phyloP scores from a whole-genome alignment of 1,140 invertebrate species.

The Scaptomyza pallida region DNA sequence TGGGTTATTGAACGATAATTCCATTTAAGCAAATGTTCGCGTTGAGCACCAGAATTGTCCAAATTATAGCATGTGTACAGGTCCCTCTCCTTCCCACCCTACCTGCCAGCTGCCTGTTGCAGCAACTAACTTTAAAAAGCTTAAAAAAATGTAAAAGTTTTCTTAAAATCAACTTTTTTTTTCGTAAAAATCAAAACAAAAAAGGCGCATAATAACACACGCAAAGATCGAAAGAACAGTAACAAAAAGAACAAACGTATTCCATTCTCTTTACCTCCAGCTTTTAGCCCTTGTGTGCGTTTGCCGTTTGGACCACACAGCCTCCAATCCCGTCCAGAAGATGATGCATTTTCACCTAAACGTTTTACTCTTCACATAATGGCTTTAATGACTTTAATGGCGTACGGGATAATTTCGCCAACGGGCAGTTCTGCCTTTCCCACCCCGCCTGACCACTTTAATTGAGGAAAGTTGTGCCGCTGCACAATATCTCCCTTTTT shows the following conservation, averaged over 20 bases:
- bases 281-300: conserved; percentile 31
- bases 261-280: not conserved
- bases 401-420: conserved; percentile 73
- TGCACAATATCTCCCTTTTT: conserved; percentile 1
- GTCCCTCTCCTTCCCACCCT: not conserved
- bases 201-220: conserved; percentile 69
- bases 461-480: conserved; percentile 72
- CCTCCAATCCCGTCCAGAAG: conserved; percentile 56
- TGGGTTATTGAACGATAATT: conserved; percentile 81
- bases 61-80: conserved; percentile 69
- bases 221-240: conserved; percentile 23
- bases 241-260: not conserved
- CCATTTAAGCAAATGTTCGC: conserved; percentile 80
- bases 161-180: conserved; percentile 54
- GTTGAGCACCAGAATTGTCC: conserved; percentile 75
- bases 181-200: no score
- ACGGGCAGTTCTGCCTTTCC: conserved; percentile 49
- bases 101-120: not conserved
- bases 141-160: conserved; percentile 65
- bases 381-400: conserved; percentile 82
- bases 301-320: conserved; percentile 44
- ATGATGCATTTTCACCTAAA: conserved; percentile 81
- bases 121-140: conserved; percentile 22
- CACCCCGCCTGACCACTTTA: conserved; percentile 34
- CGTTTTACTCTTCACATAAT: conserved; percentile 76